These are phyloP conservation scores for Otocyon megalotis DNA, from an alignment of 2,113 vertebrate species.

Conservation along the genomic window DNA sequence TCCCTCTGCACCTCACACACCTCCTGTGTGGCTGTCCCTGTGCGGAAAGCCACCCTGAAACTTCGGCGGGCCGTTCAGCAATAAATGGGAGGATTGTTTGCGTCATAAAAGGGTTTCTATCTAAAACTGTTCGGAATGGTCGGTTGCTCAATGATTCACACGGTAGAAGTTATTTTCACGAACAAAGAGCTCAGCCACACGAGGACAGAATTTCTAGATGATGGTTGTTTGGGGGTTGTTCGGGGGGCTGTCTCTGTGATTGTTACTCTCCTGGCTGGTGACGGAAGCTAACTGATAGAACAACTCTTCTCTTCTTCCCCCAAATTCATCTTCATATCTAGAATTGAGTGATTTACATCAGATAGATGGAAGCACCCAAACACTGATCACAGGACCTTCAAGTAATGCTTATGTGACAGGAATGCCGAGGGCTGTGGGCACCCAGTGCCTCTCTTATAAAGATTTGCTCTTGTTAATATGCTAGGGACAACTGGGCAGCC, in stretches of 20 bases:
- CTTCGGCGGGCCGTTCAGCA: background rate
- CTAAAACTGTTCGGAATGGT: background rate
- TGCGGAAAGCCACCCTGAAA: background rate
- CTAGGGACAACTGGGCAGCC: background rate
- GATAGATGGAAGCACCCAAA: background rate
- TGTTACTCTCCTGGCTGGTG: background rate
- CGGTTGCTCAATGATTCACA: background rate
- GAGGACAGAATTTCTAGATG: background rate
- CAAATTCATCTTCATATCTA: background rate
- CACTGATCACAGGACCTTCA: background rate
- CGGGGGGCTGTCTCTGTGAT: background rate
- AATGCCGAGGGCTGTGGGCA: background rate
- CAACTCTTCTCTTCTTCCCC: background rate
- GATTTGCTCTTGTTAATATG: background rate
- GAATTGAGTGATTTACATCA: background rate
- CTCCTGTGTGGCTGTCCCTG: fast-evolving
- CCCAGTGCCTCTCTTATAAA: background rate
- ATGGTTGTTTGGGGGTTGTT: fast-evolving
- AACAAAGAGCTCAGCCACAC: background rate
- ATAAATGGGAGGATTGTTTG: background rate
- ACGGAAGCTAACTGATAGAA: background rate
- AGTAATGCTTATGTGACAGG: fast-evolving
- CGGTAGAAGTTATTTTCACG: background rate
- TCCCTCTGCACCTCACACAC: background rate
- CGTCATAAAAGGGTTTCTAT: background rate